A percentile compares a stretch with the other conserved stretches of the same genome.
phyloP scores from a whole-genome alignment of 30 jellyfish, hydroid and myxozoan species.

The Hydractinia symbiolongicarpus region DNA sequence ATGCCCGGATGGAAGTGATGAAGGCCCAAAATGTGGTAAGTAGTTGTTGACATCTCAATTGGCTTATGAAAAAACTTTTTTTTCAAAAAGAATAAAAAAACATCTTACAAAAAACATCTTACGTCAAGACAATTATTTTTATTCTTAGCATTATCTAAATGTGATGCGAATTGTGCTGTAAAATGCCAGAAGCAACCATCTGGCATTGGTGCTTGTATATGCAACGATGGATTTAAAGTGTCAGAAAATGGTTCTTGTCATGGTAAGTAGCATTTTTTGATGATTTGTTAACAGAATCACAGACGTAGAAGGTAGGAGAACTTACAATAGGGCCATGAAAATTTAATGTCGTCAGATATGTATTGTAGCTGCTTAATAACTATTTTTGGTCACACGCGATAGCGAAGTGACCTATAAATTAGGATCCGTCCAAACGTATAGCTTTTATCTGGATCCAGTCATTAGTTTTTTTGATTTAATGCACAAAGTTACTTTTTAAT shows the following conservation, averaged over 20 bases:
- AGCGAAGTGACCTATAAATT: too few species aligned
- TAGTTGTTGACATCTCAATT: background rate
- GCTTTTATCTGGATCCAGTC: too few species aligned
- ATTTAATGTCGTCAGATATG: too few species aligned
- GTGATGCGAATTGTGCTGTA: conserved; percentile 29
- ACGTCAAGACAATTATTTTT: too few species aligned
- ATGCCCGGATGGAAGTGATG: conserved; percentile 73
- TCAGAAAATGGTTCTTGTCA: conserved; percentile 49
- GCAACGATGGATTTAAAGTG: conserved; percentile 47
- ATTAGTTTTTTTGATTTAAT: too few species aligned
- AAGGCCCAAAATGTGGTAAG: conserved; percentile 64
- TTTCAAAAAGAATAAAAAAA: background rate
- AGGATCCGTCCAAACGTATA: too few species aligned
- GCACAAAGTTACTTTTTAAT: too few species aligned
- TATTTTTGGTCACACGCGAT: too few species aligned
- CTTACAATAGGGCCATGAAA: too few species aligned
- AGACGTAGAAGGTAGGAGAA: background rate
- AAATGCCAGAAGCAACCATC: conserved; percentile 49
- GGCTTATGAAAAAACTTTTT: background rate
- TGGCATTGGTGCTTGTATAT: conserved; percentile 55
- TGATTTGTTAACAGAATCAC: background rate
- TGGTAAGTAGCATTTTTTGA: conserved; percentile 35
- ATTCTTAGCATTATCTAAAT: background rate
- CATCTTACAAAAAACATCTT: background rate
- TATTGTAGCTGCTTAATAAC: too few species aligned